Percentiles rank a stretch among this genome's conserved stretches.
phyloP scores from a whole-genome alignment of 2,113 vertebrate species.

The Bubo bubo region DNA sequence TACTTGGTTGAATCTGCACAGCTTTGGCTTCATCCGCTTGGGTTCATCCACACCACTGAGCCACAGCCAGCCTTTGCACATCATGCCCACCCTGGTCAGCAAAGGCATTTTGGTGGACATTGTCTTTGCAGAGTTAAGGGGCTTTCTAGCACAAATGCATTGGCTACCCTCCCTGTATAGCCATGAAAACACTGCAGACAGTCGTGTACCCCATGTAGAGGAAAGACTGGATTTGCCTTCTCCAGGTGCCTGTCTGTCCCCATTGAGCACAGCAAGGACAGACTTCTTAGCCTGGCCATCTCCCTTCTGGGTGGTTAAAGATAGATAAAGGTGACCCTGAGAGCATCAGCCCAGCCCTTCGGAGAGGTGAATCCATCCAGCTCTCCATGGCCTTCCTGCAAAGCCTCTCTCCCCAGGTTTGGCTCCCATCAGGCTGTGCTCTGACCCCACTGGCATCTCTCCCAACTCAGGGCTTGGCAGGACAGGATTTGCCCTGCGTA shows the following conservation, averaged over 20 bases:
- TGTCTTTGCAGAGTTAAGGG: neutral
- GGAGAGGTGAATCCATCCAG: neutral
- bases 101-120: neutral
- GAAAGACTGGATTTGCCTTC: neutral
- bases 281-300: neutral
- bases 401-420: neutral
- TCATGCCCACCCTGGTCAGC: fast-evolving
- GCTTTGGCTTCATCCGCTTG: neutral
- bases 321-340: neutral
- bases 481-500: fast-evolving
- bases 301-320: neutral
- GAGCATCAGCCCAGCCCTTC: neutral
- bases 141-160: neutral
- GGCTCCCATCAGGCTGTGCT: neutral
- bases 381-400: neutral
- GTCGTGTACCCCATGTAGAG: neutral
- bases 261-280: neutral
- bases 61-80: neutral
- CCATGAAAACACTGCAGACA: fast-evolving
- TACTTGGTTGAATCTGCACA: neutral
- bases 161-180: neutral
- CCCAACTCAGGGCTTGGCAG: fast-evolving
- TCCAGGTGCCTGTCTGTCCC: neutral
- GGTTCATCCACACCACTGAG: neutral
- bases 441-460: neutral